These are phyloP conservation scores for Spinibarbus caldwelli DNA, from an alignment of 2,797 vertebrate species.

Conservation along the genomic window DNA sequence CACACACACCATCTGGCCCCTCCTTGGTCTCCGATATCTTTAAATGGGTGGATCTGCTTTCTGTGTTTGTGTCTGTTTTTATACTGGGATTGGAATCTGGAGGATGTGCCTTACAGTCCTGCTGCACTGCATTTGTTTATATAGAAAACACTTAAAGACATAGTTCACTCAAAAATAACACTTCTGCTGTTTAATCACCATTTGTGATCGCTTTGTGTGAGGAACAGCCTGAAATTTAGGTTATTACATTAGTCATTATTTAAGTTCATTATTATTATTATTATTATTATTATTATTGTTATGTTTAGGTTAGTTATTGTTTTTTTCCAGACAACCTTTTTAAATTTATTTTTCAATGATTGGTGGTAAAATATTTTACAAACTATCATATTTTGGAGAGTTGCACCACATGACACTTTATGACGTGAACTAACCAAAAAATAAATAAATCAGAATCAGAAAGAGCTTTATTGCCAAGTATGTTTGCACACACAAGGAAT, in stretches of 20 bases:
- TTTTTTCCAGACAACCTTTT: not conserved
- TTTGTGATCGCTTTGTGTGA: not conserved
- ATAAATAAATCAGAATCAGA: not conserved
- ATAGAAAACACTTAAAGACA: not conserved
- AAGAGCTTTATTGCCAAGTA: too few species aligned
- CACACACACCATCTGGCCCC: constrained; percentile 4
- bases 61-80: constrained; percentile 33
- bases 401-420: not conserved
- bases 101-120: not conserved
- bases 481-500: too few species aligned
- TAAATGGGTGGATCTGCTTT: constrained; percentile 4
- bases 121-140: constrained; percentile 31
- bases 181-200: not conserved
- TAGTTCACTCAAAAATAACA: not conserved
- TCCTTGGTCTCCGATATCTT: not conserved
- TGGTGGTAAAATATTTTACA: not conserved
- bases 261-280: too few species aligned
- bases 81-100: constrained; percentile 40
- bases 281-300: too few species aligned
- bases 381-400: not conserved
- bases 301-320: not conserved
- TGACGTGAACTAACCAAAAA: not conserved
- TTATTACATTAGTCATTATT: not conserved
- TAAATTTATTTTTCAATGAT: not conserved
- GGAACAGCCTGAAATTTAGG: not conserved